Conservation (phyloP, 2,797 vertebrate species). For the Carapus acus region DNA sequence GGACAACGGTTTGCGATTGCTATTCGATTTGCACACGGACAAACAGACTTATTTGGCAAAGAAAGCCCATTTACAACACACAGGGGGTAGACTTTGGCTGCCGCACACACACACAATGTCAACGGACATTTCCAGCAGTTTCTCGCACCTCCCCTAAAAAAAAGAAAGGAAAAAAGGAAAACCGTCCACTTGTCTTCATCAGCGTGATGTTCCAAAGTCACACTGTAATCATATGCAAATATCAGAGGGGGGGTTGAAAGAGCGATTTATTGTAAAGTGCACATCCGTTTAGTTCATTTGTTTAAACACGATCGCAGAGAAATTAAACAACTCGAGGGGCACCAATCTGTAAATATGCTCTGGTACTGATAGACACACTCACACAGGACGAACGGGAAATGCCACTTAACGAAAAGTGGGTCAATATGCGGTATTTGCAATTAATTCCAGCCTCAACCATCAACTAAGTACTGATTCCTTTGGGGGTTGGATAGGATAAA, state of each 20-base stretch:
- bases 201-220: constrained; percentile 30
- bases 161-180: constrained; percentile 14
- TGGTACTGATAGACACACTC: too few species aligned
- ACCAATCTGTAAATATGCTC: too few species aligned
- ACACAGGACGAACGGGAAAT: constrained; percentile 1
- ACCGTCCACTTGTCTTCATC: constrained; percentile 28
- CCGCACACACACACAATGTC: constrained; percentile 20
- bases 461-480: constrained; percentile 59
- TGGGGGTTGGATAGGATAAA: constrained; percentile 36
- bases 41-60: constrained; percentile 21
- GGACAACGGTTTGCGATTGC: constrained; percentile 12
- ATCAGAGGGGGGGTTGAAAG: neutral
- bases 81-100: constrained; percentile 38
- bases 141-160: constrained; percentile 37
- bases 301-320: constrained; percentile 2
- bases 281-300: constrained; percentile 28
- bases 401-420: constrained; percentile 55
- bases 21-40: constrained; percentile 10
- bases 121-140: constrained; percentile 56
- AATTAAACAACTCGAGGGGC: constrained; percentile 38
- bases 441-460: constrained; percentile 53
- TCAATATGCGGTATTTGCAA: constrained; percentile 46
- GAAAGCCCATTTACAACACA: constrained; percentile 12
- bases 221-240: neutral
- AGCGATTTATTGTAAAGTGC: constrained; percentile 30